Conservation (phyloP, 2,888 invertebrate genomes). For the Pachycephus smyrnensis region DNA sequence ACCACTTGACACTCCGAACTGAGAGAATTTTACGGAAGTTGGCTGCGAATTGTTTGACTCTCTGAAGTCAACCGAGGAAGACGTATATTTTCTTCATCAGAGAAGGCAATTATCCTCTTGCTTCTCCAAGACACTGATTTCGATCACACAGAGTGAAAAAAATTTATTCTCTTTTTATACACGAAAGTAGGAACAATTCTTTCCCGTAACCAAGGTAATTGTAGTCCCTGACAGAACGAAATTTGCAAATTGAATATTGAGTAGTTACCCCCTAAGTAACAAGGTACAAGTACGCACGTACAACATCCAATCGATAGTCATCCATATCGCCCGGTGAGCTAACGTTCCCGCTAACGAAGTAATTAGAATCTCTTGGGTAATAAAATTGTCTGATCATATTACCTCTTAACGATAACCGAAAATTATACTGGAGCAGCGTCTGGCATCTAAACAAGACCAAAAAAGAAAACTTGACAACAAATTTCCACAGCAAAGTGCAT, state of each 20-base stretch:
- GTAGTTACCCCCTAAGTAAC: neutral
- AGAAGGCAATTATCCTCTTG: neutral
- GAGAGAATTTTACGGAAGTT: neutral
- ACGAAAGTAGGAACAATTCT: neutral
- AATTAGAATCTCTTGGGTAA: neutral
- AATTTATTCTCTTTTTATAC: too few relatives aligned
- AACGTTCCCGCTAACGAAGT: neutral
- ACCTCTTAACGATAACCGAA: neutral
- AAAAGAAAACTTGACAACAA: neutral
- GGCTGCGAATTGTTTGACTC: neutral
- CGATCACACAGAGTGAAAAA: neutral
- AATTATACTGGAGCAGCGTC: neutral
- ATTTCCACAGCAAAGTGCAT: neutral
- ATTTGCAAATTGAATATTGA: neutral
- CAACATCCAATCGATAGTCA: neutral
- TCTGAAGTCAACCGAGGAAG: neutral
- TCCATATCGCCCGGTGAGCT: neutral
- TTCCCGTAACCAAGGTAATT: neutral
- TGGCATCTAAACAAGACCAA: neutral
- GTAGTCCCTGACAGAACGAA: neutral
- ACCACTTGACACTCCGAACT: neutral
- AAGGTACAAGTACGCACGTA: neutral
- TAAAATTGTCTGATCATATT: neutral
- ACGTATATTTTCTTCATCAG: neutral
- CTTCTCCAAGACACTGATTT: neutral